Conservation (phyloP, 1,140 invertebrate genomes). For the Nasonia giraulti region DNA sequence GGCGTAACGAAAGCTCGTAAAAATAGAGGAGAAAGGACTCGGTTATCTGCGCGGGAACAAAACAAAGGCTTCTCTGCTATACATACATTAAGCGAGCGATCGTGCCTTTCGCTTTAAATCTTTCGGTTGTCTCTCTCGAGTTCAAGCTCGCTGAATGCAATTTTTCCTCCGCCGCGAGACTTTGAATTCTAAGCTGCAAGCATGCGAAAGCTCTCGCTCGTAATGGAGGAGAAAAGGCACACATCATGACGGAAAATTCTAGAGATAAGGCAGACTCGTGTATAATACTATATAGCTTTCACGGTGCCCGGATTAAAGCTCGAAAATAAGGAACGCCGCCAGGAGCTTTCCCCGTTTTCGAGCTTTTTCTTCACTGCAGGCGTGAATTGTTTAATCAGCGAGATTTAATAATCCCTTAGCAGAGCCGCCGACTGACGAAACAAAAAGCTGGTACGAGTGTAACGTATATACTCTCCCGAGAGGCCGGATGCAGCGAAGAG, state of each 20-base stretch:
- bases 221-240: not conserved
- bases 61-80: constrained; percentile 12
- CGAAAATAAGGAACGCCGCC: not conserved
- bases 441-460: not conserved
- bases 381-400: not conserved
- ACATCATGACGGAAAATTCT: not conserved
- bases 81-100: not conserved
- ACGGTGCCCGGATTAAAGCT: not conserved
- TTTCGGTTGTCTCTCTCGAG: not conserved
- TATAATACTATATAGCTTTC: not conserved
- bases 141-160: not conserved
- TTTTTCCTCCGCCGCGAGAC: not conserved
- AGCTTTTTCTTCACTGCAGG: no score
- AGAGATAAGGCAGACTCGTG: no score
- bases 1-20: constrained; percentile 43
- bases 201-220: not conserved
- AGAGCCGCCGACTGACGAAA: not conserved
- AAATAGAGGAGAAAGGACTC: constrained; percentile 36
- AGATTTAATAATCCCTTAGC: not conserved
- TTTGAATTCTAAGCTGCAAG: not conserved
- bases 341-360: no score
- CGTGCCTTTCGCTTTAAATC: not conserved
- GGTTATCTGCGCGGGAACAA: constrained; percentile 44
- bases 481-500: not conserved
- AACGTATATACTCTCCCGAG: not conserved